These are phyloP conservation scores for Pogonocherus hispidulus DNA, from an alignment of 2,888 invertebrate species.

Conservation along the genomic window DNA sequence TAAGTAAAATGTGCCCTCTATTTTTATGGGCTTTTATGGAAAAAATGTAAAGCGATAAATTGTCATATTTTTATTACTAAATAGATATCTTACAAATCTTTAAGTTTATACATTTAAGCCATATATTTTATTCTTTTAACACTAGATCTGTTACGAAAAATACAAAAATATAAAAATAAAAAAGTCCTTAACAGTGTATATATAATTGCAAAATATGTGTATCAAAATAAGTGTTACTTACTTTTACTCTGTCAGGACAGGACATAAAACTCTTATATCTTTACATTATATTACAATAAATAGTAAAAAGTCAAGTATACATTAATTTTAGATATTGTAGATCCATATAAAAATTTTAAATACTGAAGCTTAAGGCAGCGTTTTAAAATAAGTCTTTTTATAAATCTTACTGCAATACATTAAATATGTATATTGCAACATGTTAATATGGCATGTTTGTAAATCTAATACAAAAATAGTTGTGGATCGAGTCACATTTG, in stretches of 20 bases:
- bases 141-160: conserved; percentile 18
- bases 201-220: conserved; percentile 21
- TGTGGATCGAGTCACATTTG: neutral
- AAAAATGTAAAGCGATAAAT: neutral
- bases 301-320: conserved; percentile 27
- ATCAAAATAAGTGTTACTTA: neutral
- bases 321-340: conserved; percentile 9
- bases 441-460: conserved; percentile 16
- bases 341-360: conserved; percentile 41
- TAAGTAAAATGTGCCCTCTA: too few relatives aligned
- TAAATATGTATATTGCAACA: neutral
- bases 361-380: conserved; percentile 43
- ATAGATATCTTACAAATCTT: conserved; percentile 43
- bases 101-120: conserved; percentile 42
- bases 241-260: neutral
- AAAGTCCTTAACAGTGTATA: conserved; percentile 11
- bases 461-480: conserved; percentile 8
- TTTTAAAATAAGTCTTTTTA: conserved; percentile 37
- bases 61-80: conserved; percentile 16
- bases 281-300: conserved; percentile 50
- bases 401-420: conserved; percentile 26
- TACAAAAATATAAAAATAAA: conserved; percentile 32
- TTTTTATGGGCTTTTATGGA: too few relatives aligned
- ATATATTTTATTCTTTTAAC: conserved; percentile 17
- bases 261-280: conserved; percentile 35